phyloP scores from a whole-genome alignment of 1,140 invertebrate species.

The Drosophila albomicans region DNA sequence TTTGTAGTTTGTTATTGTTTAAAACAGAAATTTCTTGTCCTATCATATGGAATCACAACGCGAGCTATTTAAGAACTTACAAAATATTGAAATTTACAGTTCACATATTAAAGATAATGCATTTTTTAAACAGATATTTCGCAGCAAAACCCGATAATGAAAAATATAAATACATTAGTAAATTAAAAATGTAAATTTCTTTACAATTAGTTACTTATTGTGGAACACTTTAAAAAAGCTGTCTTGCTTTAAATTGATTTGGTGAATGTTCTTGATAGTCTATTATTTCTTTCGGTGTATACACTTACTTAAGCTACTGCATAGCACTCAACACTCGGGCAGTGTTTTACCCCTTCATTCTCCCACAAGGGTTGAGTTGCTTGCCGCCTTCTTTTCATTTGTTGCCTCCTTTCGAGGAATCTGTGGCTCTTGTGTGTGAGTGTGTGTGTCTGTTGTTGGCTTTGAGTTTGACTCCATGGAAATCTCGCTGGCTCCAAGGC shows the following conservation, averaged over 20 bases:
- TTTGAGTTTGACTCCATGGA: slow-evolving; percentile 50
- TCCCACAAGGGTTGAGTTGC: slow-evolving; percentile 12
- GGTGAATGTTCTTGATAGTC: not conserved
- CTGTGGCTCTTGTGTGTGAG: slow-evolving; percentile 55
- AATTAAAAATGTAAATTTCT: too few relatives aligned
- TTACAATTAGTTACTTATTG: too few relatives aligned
- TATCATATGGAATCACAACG: too few relatives aligned
- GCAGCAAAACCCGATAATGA: too few relatives aligned
- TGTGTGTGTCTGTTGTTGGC: slow-evolving; percentile 22
- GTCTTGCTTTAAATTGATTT: not conserved
- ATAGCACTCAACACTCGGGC: slow-evolving; percentile 71
- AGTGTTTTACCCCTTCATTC: slow-evolving; percentile 15
- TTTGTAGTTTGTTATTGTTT: too few relatives aligned
- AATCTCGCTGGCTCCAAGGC: slow-evolving; percentile 64
- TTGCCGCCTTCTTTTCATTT: slow-evolving; percentile 26
- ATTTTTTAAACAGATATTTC: too few relatives aligned
- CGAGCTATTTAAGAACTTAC: too few relatives aligned
- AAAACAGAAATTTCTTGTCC: too few relatives aligned
- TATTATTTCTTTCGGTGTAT: slow-evolving; percentile 55
- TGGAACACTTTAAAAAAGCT: too few relatives aligned
- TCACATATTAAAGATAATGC: too few relatives aligned
- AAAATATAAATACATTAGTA: too few relatives aligned
- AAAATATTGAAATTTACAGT: too few relatives aligned
- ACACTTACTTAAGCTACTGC: slow-evolving; percentile 42
- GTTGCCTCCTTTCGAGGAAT: not conserved